Conservation (phyloP, 2,888 invertebrate species). For the Parnassius mnemosyne region DNA sequence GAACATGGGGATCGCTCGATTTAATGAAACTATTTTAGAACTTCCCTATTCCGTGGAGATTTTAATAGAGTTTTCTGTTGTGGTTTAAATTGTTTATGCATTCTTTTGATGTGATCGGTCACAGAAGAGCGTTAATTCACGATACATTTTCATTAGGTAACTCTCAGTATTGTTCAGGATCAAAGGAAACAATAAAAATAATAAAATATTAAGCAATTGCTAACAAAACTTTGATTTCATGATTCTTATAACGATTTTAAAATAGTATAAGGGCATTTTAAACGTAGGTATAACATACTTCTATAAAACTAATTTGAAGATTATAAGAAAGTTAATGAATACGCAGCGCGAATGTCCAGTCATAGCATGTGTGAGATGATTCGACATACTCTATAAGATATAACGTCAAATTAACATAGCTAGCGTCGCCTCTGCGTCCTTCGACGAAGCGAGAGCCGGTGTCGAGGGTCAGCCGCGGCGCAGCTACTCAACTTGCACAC, state of each 20-base stretch:
- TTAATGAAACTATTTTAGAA: constrained; percentile 41
- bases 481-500: constrained; percentile 73
- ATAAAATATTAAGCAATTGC: constrained; percentile 62
- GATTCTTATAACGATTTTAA: background rate
- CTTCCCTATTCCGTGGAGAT: constrained; percentile 39
- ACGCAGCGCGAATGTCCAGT: too few relatives aligned
- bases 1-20: constrained; percentile 31
- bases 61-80: constrained; percentile 46
- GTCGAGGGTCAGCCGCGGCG: constrained; percentile 58
- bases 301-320: too few relatives aligned
- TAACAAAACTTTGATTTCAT: constrained; percentile 57
- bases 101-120: constrained; percentile 61
- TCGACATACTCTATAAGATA: too few relatives aligned
- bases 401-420: too few relatives aligned
- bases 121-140: constrained; percentile 55
- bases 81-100: constrained; percentile 51
- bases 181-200: constrained; percentile 69
- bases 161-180: constrained; percentile 58
- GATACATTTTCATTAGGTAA: constrained; percentile 57
- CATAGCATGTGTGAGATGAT: too few relatives aligned
- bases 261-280: too few relatives aligned
- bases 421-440: too few relatives aligned
- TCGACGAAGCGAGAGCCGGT: constrained; percentile 31
- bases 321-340: too few relatives aligned
- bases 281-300: too few relatives aligned